Conservation (phyloP, 2,797 vertebrate species). For the Pseudochromis fuscus region DNA sequence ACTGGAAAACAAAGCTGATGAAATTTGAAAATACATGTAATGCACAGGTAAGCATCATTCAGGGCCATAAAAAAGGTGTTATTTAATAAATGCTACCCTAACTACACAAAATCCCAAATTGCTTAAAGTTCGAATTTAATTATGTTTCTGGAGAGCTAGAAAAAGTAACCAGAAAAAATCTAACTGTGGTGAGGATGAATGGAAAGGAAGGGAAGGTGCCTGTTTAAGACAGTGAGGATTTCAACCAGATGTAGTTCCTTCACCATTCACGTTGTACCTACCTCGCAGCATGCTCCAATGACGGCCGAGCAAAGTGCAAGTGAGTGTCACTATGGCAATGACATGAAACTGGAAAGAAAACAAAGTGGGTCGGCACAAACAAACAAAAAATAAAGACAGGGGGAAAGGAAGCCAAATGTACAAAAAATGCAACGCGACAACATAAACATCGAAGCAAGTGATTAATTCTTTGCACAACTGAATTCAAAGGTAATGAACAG, state of each 20-base stretch:
- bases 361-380: conserved; percentile 82
- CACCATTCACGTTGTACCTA: conserved; percentile 80
- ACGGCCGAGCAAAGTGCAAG: conserved; percentile 86
- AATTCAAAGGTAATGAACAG: conserved; percentile 78
- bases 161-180: conserved; percentile 34
- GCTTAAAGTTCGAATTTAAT: background rate
- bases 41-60: background rate
- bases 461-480: conserved; percentile 76
- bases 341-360: conserved; percentile 91
- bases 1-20: conserved; percentile 13
- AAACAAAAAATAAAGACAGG: conserved; percentile 73
- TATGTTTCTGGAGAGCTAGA: conserved; percentile 11
- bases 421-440: conserved; percentile 73
- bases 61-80: background rate
- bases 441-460: conserved; percentile 82
- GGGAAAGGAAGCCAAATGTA: conserved; percentile 69
- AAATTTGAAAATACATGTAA: conserved; percentile 11
- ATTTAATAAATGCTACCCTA: background rate
- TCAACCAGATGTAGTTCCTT: conserved; percentile 41
- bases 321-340: conserved; percentile 86
- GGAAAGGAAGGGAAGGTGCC: conserved; percentile 39
- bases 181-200: conserved; percentile 52
- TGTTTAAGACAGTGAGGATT: conserved; percentile 27
- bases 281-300: conserved; percentile 86
- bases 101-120: conserved; percentile 4